A percentile compares a stretch with the other conserved stretches of the same genome.
phyloP scores from a whole-genome alignment of 2,888 invertebrate genomes.

The Nomada goodeniana region DNA sequence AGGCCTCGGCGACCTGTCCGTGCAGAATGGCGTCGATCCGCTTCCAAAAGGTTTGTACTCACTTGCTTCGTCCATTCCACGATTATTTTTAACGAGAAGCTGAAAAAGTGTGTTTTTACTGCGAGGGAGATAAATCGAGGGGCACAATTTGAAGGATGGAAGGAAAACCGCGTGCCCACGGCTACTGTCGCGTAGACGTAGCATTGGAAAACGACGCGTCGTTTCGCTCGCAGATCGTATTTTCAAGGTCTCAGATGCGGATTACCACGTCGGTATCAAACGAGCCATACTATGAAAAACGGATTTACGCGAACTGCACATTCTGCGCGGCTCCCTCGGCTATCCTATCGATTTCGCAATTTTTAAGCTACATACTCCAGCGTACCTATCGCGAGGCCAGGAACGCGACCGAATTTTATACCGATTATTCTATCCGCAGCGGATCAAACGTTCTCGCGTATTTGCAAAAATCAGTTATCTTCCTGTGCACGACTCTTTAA shows the following conservation, averaged over 20 bases:
- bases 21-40: constrained; percentile 76
- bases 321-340: constrained; percentile 25
- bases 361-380: background rate
- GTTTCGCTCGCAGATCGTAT: constrained; percentile 47
- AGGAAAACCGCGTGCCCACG: constrained; percentile 52
- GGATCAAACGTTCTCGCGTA: too few relatives aligned
- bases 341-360: constrained; percentile 35
- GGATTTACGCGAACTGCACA: constrained; percentile 50
- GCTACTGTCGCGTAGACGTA: constrained; percentile 66
- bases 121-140: too few relatives aligned
- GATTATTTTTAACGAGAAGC: too few relatives aligned
- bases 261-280: constrained; percentile 54
- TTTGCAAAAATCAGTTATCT: too few relatives aligned
- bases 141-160: background rate
- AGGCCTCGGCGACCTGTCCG: constrained; percentile 74
- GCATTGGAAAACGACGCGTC: constrained; percentile 43
- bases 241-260: constrained; percentile 51
- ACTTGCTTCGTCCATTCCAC: too few relatives aligned
- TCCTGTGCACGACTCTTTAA: background rate
- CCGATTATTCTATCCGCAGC: too few relatives aligned
- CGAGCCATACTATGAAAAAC: constrained; percentile 61
- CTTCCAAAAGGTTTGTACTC: constrained; percentile 79
- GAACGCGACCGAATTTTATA: too few relatives aligned
- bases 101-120: too few relatives aligned
- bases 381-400: too few relatives aligned